Evolutionary conservation across 2,797 vertebrate species (phyloP), one percentile per base, ranked within the genome.

Genomic region (Acanthis flammea): DNA sequence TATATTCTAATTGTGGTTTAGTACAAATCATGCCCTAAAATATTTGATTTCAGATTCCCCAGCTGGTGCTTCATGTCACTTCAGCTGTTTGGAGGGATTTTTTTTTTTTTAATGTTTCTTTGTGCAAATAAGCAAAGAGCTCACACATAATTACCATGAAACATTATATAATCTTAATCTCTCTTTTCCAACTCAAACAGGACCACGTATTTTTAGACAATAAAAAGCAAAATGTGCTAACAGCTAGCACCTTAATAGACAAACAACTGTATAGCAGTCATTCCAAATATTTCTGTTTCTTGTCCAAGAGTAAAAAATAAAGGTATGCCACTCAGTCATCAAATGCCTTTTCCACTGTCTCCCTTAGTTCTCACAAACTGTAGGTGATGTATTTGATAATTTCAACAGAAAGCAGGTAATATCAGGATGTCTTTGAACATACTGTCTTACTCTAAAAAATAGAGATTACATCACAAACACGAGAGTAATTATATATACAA

Each of bases 21-120:
- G 96, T 91, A 97, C 95, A 97, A 95, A 97, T 94, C 88, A 92
- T 78, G 86, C 80, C 88, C 81, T 94, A 93, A 97, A 92, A 96
- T 97, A 97, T 97, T 97, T 97, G 81, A 96, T 96, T 97, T 97
- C 95, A 96, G 92, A 97, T 95, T 96, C 77, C 75, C 90, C 95
- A 98, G 97, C 95, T 97, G 96, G 94, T 90, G 81, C 66, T 96
- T 90, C 88, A 75, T 97, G 92, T 96, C 95, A 97, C 86, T 97
- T 98, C 96, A 97, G 97, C 96, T 97, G 96, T 94, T 98, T 82
- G 76, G 87, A 73, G 17, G 41, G 31, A n/a, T 82, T 79, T 60
- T 66, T 74, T 79, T 60, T 66, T 81, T 66, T 47, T 19, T 13
- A 75, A 92, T 78, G 81, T 96, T 97, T 96, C 90, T 95, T 92